These are phyloP conservation scores for Pachyramphus minor DNA, from an alignment of 2,113 vertebrate genomes.

Conservation along the genomic window DNA sequence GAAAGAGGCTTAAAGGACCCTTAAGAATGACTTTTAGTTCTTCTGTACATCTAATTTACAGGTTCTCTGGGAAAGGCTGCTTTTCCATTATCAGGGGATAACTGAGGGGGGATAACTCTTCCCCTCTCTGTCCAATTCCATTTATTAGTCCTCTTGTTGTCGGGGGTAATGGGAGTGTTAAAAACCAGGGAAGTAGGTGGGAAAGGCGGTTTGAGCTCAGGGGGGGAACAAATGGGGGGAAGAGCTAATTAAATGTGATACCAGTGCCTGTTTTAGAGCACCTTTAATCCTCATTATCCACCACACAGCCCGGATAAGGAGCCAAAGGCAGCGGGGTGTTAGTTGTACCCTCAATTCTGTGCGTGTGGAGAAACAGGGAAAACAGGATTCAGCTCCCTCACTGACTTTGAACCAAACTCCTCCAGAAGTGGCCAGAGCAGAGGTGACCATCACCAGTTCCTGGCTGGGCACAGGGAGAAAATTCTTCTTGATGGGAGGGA, in stretches of 20 bases:
- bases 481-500: fast-evolving
- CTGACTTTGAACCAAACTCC: not conserved
- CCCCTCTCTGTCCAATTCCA: not conserved
- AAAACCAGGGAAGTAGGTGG: not conserved
- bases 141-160: not conserved
- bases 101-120: not conserved
- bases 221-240: not conserved
- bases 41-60: not conserved
- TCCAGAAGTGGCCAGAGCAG: not conserved
- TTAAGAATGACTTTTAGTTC: not conserved
- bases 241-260: not conserved
- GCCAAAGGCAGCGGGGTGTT: not conserved
- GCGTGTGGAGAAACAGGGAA: too few relatives aligned
- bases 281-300: not conserved
- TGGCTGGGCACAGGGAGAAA: not conserved
- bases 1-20: not conserved
- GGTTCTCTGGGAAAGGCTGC: not conserved
- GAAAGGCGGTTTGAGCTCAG: not conserved
- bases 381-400: fast-evolving
- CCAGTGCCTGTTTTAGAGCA: not conserved
- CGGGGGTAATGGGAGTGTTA: not conserved
- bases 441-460: not conserved
- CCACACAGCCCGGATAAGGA: not conserved
- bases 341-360: not conserved
- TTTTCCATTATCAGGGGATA: not conserved